Evolutionary conservation across 2,113 vertebrate species (phyloP).

Genomic region (Peromyscus polionotus): DNA sequence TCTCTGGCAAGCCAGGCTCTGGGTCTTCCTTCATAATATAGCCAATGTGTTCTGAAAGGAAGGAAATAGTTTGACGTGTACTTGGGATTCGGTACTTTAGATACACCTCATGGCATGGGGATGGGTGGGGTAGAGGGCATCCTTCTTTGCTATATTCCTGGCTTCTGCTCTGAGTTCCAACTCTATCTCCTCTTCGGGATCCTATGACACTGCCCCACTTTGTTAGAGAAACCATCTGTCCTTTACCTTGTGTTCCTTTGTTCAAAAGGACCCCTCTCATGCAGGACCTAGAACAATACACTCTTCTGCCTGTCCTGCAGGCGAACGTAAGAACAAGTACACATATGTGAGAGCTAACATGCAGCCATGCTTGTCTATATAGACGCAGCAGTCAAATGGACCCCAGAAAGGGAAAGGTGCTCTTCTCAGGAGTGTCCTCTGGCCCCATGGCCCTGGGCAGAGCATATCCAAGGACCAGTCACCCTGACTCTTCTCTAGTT

Average conservation of each 20-base stretch:
- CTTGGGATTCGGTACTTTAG: no score
- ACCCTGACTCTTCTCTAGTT: neutral
- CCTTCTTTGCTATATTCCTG: neutral
- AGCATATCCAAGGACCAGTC: accelerated
- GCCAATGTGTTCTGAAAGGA: neutral
- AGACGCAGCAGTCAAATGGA: neutral
- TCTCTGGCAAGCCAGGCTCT: neutral
- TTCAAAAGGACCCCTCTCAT: no score
- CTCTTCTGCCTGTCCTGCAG: neutral
- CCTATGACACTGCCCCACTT: neutral
- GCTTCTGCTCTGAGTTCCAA: neutral
- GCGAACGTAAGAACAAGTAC: neutral
- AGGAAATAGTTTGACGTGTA: neutral
- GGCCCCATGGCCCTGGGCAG: accelerated
- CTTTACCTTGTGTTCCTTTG: neutral
- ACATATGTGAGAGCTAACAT: accelerated
- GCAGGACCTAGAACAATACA: accelerated
- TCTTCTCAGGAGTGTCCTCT: accelerated
- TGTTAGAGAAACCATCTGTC: neutral
- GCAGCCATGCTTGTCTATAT: neutral
- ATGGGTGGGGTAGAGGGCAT: accelerated
- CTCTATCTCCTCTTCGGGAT: neutral
- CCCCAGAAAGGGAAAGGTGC: neutral
- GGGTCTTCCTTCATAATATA: neutral
- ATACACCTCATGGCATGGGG: neutral